Percentiles rank a stretch among this genome's conserved stretches.
phyloP scores from a whole-genome alignment of 2,888 invertebrate genomes.

The Luffia ferchaultella region DNA sequence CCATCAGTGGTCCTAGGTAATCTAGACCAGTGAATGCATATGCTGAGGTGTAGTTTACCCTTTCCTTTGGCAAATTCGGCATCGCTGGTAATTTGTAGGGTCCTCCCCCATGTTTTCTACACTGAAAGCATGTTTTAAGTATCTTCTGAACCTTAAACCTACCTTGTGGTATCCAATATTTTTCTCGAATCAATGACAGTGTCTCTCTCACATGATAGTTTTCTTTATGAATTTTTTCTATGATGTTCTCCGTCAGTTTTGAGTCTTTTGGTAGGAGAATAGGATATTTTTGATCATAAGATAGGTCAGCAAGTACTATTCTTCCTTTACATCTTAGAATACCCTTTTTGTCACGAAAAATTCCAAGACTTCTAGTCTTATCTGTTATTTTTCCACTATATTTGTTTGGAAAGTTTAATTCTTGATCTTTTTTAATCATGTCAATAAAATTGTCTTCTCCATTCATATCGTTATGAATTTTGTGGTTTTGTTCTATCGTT shows the following conservation, averaged over 20 bases:
- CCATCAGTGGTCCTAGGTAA: slow-evolving; percentile 1
- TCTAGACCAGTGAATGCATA: slow-evolving; percentile 1
- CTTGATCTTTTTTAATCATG: slow-evolving; percentile 6
- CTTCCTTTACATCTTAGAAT: slow-evolving; percentile 14
- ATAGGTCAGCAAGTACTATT: slow-evolving; percentile 4
- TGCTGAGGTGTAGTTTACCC: background rate
- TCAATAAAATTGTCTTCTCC: background rate
- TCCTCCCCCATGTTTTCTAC: slow-evolving; percentile 18
- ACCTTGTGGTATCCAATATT: slow-evolving; percentile 16
- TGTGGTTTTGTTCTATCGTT: too few relatives aligned
- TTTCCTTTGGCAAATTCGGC: slow-evolving; percentile 14
- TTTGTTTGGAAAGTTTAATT: slow-evolving; percentile 8
- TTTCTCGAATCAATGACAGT: slow-evolving; percentile 10
- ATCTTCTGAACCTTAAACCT: slow-evolving; percentile 11
- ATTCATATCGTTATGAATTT: too few relatives aligned
- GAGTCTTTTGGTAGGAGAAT: slow-evolving; percentile 11
- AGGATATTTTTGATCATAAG: slow-evolving; percentile 10
- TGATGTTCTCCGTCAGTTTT: slow-evolving; percentile 10
- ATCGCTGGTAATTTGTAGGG: slow-evolving; percentile 17
- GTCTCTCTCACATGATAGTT: slow-evolving; percentile 17
- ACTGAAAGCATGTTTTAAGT: slow-evolving; percentile 11
- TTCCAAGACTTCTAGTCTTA: slow-evolving; percentile 8
- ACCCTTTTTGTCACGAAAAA: slow-evolving; percentile 12
- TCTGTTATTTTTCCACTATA: slow-evolving; percentile 8
- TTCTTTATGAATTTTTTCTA: slow-evolving; percentile 8